A percentile compares a stretch with the other conserved stretches of the same genome.
Conservation (phyloP, 2,888 invertebrate genomes). For the Plusia festucae region DNA sequence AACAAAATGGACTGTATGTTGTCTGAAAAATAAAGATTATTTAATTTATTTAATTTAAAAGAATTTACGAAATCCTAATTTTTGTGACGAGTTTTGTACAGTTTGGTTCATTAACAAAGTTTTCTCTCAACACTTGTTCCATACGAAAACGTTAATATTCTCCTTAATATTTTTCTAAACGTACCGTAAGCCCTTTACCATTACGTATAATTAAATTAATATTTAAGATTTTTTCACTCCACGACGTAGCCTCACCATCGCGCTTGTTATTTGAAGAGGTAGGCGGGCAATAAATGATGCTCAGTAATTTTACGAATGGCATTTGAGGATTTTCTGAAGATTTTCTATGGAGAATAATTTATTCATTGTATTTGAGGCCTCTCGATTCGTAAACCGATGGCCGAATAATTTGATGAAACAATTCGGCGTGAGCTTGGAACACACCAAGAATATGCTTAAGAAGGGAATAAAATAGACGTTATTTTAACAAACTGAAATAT, state of each 20-base stretch:
- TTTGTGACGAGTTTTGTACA: not conserved
- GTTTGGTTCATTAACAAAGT: not conserved
- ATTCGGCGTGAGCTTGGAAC: constrained; percentile 55
- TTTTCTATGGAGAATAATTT: constrained; percentile 58
- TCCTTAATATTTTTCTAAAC: constrained; percentile 64
- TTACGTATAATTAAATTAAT: constrained; percentile 68
- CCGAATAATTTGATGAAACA: constrained; percentile 75
- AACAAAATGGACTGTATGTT: too few relatives aligned
- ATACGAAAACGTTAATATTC: constrained; percentile 58
- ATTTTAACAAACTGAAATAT: too few relatives aligned
- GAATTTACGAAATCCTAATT: too few relatives aligned
- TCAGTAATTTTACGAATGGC: constrained; percentile 52
- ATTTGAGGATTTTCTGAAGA: constrained; percentile 44
- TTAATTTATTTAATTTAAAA: too few relatives aligned
- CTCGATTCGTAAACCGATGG: constrained; percentile 64
- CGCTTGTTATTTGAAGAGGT: constrained; percentile 50
- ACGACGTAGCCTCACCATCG: constrained; percentile 23
- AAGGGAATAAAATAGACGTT: too few relatives aligned
- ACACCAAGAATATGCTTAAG: constrained; percentile 39
- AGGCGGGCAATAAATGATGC: constrained; percentile 42
- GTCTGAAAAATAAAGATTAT: too few relatives aligned
- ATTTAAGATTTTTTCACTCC: constrained; percentile 40
- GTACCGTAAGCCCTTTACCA: constrained; percentile 59
- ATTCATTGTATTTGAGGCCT: constrained; percentile 61
- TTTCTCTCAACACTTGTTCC: constrained; percentile 47